Evolutionary conservation across 2,888 invertebrate species (phyloP).

Genomic region (Deladenus siricidicola): DNA sequence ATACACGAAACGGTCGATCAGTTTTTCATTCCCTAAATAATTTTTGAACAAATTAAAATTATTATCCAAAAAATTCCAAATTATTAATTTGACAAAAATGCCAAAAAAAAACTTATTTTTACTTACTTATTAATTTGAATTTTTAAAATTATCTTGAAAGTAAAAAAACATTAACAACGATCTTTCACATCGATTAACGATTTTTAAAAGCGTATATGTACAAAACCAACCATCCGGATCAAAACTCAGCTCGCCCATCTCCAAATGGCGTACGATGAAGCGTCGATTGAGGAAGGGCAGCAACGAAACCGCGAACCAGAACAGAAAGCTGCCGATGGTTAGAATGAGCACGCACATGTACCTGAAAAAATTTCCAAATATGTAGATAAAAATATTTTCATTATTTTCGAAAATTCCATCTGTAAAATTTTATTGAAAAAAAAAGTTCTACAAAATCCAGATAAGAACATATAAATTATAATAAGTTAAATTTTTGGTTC

Average conservation of each 20-base stretch:
- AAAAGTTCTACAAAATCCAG: background rate
- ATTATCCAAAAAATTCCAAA: too few species aligned
- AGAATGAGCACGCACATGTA: conserved; percentile 40
- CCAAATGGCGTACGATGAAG: conserved; percentile 50
- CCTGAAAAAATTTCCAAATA: conserved; percentile 29
- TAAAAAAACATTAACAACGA: too few species aligned
- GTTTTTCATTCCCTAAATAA: conserved; percentile 28
- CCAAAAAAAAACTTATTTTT: background rate
- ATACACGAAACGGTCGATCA: conserved; percentile 42
- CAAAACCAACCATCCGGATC: conserved; percentile 37
- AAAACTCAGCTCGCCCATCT: conserved; percentile 52
- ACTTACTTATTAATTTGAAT: too few species aligned
- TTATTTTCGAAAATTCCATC: background rate
- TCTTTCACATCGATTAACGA: too few species aligned
- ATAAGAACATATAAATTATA: background rate
- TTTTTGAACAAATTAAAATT: too few species aligned
- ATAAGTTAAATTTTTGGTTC: background rate
- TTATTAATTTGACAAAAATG: background rate
- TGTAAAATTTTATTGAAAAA: conserved; percentile 8
- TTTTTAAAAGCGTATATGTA: too few species aligned
- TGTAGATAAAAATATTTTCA: too few species aligned
- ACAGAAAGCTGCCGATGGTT: conserved; percentile 46
- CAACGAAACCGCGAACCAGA: conserved; percentile 44
- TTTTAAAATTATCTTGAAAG: too few species aligned
- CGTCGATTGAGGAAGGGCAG: conserved; percentile 36